Evolutionary conservation across 2,888 invertebrate species (phyloP).

Genomic region (Cremastinae sp.): DNA sequence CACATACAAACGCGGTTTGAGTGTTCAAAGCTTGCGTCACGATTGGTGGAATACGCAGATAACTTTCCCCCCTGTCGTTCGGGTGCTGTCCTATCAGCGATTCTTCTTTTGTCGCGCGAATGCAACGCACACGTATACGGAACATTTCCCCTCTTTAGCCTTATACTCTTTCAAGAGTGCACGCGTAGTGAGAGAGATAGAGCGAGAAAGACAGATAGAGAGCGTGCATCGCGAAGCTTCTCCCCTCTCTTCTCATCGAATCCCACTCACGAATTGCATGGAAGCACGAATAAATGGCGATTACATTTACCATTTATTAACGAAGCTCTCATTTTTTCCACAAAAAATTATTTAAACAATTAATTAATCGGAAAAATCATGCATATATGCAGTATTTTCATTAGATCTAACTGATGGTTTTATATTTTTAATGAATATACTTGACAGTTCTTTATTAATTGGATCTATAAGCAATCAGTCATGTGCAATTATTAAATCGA

Average conservation of each 20-base stretch:
- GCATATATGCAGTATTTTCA: too few relatives aligned
- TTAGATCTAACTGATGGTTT: too few relatives aligned
- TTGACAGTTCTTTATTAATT: too few relatives aligned
- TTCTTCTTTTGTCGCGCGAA: constrained; percentile 59
- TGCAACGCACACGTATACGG: constrained; percentile 53
- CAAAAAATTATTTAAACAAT: neutral
- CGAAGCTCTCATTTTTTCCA: neutral
- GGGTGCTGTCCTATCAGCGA: constrained; percentile 65
- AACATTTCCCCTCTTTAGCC: constrained; percentile 33
- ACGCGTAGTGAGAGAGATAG: constrained; percentile 6
- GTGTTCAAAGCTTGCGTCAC: constrained; percentile 9
- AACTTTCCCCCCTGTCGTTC: constrained; percentile 60
- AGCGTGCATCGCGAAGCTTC: constrained; percentile 22
- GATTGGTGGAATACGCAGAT: constrained; percentile 62
- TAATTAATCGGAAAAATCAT: too few relatives aligned
- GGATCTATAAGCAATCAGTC: too few relatives aligned
- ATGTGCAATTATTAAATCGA: too few relatives aligned
- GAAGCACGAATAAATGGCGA: constrained; percentile 16
- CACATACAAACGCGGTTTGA: constrained; percentile 1
- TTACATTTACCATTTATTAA: too few relatives aligned
- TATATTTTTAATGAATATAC: too few relatives aligned
- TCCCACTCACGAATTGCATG: constrained; percentile 17
- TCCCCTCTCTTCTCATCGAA: constrained; percentile 36
- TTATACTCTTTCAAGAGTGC: constrained; percentile 20
- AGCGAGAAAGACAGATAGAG: constrained; percentile 14